Percentiles rank a stretch among this genome's conserved stretches.
These are phyloP conservation scores for Tinea pellionella DNA, from an alignment of 2,888 invertebrate genomes.

Conservation along the genomic window DNA sequence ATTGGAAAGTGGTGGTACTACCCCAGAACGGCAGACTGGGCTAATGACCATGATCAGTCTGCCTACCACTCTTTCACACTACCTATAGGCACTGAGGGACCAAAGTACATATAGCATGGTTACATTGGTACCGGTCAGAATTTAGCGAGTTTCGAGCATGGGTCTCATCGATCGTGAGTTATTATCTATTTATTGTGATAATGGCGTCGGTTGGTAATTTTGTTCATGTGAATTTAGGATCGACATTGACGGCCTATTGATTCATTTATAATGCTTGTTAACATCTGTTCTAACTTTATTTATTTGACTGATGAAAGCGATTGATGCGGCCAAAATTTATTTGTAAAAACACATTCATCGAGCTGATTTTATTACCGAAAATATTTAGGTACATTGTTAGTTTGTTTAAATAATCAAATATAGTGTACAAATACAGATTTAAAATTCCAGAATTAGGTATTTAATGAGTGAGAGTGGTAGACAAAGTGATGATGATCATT, in stretches of 20 bases:
- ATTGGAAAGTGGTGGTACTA: too few relatives aligned
- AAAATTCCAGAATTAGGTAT: too few relatives aligned
- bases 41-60: too few relatives aligned
- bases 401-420: background rate
- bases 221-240: background rate
- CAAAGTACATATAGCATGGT: too few relatives aligned
- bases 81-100: too few relatives aligned
- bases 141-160: too few relatives aligned
- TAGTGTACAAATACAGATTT: background rate
- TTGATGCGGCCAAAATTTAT: background rate
- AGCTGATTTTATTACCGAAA: background rate
- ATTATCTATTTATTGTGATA: background rate
- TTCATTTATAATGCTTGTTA: background rate
- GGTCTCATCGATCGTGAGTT: too few relatives aligned
- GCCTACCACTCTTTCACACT: too few relatives aligned
- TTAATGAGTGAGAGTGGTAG: too few relatives aligned
- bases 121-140: too few relatives aligned
- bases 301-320: background rate
- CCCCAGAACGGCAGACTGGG: too few relatives aligned
- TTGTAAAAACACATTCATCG: background rate
- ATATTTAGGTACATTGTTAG: background rate
- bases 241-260: background rate
- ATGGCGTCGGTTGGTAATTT: conserved; percentile 3
- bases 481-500: too few relatives aligned
- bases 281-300: background rate